These are phyloP conservation scores for Biston betularia DNA, from an alignment of 2,888 invertebrate species.

Conservation along the genomic window DNA sequence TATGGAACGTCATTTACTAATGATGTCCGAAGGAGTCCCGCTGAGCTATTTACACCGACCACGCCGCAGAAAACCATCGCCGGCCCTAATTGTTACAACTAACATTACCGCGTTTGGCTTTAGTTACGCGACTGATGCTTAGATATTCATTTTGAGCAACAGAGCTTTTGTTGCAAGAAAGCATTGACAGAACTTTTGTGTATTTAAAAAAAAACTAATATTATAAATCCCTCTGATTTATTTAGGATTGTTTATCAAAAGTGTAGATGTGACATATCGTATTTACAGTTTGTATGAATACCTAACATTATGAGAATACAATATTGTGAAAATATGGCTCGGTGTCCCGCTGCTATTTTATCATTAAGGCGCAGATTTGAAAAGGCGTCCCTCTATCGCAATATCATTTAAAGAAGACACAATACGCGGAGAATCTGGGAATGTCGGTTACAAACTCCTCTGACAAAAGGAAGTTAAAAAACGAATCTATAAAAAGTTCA, in stretches of 20 bases:
- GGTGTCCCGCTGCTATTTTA: conserved; percentile 81
- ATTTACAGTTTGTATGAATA: conserved; percentile 51
- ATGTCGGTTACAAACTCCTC: conserved; percentile 79
- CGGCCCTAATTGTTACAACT: conserved; percentile 43
- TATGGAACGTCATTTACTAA: conserved; percentile 24
- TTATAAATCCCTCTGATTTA: conserved; percentile 36
- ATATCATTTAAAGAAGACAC: conserved; percentile 77
- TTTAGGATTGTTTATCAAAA: conserved; percentile 30
- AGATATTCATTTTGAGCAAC: conserved; percentile 22
- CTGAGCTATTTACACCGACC: conserved; percentile 57
- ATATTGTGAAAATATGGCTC: conserved; percentile 77
- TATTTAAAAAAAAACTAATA: conserved; percentile 19
- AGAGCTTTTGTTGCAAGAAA: conserved; percentile 10
- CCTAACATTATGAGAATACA: conserved; percentile 68
- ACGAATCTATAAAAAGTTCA: conserved; percentile 69
- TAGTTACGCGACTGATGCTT: conserved; percentile 12
- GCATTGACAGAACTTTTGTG: conserved; percentile 8
- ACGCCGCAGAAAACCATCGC: conserved; percentile 48
- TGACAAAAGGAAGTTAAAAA: conserved; percentile 82
- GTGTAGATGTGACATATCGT: conserved; percentile 27
- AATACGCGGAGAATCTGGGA: conserved; percentile 81
- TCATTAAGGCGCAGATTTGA: conserved; percentile 77
- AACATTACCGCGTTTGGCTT: conserved; percentile 30
- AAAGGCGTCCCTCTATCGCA: conserved; percentile 67
- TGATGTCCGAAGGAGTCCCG: conserved; percentile 64